Base-by-base conservation (phyloP, 2,888 invertebrate genomes). In the Nezara viridula region DNA sequence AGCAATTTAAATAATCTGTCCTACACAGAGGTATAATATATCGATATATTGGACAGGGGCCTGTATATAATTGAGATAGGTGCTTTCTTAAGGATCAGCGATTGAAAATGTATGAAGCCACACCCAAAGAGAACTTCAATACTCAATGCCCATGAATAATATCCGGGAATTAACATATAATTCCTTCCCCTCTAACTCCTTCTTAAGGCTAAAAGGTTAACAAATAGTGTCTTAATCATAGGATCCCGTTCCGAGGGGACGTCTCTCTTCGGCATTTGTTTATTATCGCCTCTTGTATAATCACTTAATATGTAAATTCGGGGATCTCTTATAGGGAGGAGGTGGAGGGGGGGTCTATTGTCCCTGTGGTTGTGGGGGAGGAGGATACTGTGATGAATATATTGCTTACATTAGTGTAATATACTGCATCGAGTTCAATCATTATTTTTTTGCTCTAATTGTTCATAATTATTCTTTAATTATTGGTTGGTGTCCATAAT, bases 291-390 rank as follows among this genome's bases (percentile, higher is more conserved):
- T 73, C 27, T n/a, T 27, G 47, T 73, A 66, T 88, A 88, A 88
- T 88, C 88, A 88, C 88, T 88, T 88, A 88, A 88, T 88, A 88
- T 88, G 88, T 73, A 49, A 88, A 88, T 88, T 60, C 55, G 44
- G 49, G 24, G n/a, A 73, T 37, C 0, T 47, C 21, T 87, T 47
- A 87, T 66, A 77, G 37, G n/a, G 16, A 19, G 73, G 37, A 44
- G 2, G 5, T 40, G 77, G 21, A n/a, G 81, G 21, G 12, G 81
- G 16, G 77, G 40, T 40, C 40, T 40, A 40, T 40, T 77, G 40
- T 77, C 24, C 7, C 24, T 27, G 40, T 40, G n/a, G n/a, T n/a
- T 44, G 44, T 5, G 44, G 44, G 44, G 44, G 21, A n/a, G 14
- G n/a, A 44, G n/a, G 81, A 81, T 81, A n/a, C 44, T 1, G 5